Conservation (phyloP, 2,113 vertebrate genomes). For the Burhinus bistriatus region DNA sequence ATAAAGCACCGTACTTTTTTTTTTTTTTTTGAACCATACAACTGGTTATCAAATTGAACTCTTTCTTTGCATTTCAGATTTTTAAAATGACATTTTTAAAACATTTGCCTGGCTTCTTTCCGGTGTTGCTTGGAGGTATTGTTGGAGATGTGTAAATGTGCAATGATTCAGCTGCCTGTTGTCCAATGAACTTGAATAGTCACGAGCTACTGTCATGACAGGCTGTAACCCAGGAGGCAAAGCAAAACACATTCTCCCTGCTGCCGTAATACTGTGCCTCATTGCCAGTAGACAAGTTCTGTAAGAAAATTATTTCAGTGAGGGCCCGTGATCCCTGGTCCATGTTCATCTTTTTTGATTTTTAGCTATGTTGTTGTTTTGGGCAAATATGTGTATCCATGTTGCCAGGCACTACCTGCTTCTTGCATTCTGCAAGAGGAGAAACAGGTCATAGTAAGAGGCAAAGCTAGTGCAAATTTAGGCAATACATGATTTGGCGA, state of each 20-base stretch:
- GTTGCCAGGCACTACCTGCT: fast-evolving
- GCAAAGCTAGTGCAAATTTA: not conserved
- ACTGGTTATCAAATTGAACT: not conserved
- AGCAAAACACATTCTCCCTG: fast-evolving
- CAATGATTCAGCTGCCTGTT: not conserved
- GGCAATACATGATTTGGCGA: not conserved
- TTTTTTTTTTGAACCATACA: not conserved
- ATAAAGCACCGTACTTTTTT: fast-evolving
- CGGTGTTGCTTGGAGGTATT: not conserved
- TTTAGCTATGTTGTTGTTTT: not conserved
- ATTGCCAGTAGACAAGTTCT: not conserved
- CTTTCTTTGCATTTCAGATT: not conserved
- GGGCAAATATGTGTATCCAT: not conserved
- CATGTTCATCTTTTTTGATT: not conserved
- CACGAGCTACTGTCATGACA: not conserved
- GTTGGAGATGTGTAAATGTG: not conserved
- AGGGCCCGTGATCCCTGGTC: not conserved
- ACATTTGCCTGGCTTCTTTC: not conserved
- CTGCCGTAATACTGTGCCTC: fast-evolving
- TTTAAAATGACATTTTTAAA: not conserved
- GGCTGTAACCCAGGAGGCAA: not conserved
- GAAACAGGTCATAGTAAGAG: not conserved
- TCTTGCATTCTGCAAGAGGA: not conserved
- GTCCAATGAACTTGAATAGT: not conserved
- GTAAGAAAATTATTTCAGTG: not conserved